A percentile compares a stretch with the other conserved stretches of the same genome.
phyloP scores from a whole-genome alignment of 2,113 vertebrate genomes.

The human (Homo sapiens) region GRCh38 chrX:140938501-140939000 shows the following conservation, averaged over 20 bases:
- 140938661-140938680: not conserved
- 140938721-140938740: not conserved
- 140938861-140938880: conserved; percentile 55
- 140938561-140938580: not conserved
- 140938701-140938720: not conserved
- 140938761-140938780: conserved; percentile 24
- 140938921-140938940: conserved; percentile 68
- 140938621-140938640: not conserved
- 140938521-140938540: not conserved
- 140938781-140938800: conserved; percentile 41
- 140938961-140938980: conserved; percentile 40
- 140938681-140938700: not conserved
- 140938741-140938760: not conserved
- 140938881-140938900: conserved; percentile 52
- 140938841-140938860: conserved; percentile 33
- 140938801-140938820: not conserved
- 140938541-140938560: not conserved
- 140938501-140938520: not conserved
- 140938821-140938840: conserved; percentile 20
- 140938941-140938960: conserved; percentile 65
- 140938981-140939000: conserved; percentile 18
- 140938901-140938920: conserved; percentile 70
- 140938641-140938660: not conserved
- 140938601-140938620: not conserved
- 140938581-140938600: not conserved